Evolutionary conservation across 2,888 invertebrate species (phyloP).

Genomic region (Cosmopolites sordidus): DNA sequence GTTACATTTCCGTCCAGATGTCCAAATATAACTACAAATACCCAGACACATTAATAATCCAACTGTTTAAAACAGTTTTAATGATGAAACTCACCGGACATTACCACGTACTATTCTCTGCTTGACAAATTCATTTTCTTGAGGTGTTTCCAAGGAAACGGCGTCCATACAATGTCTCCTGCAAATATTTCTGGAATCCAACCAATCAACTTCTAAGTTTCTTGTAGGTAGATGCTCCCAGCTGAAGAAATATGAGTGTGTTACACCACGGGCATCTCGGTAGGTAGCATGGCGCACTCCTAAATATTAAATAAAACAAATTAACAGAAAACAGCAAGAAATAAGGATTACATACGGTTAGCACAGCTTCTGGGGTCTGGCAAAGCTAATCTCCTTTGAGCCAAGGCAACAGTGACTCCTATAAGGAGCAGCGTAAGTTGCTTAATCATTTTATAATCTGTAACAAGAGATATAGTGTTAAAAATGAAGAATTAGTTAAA

Average conservation of each 20-base stretch:
- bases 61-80: too few relatives aligned
- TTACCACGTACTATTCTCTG: conserved; percentile 78
- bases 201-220: conserved; percentile 82
- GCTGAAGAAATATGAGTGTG: conserved; percentile 91
- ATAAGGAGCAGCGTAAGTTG: conserved; percentile 60
- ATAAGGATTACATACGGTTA: conserved; percentile 64
- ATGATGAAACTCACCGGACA: conserved; percentile 42
- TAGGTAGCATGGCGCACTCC: conserved; percentile 86
- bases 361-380: conserved; percentile 87
- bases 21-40: conserved; percentile 73
- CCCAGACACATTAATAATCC: too few relatives aligned
- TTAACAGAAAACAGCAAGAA: too few relatives aligned
- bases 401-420: conserved; percentile 63
- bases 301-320: conserved; percentile 38
- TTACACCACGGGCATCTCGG: conserved; percentile 80
- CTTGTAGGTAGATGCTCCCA: conserved; percentile 80
- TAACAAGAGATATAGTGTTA: conserved; percentile 4
- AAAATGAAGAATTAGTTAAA: too few relatives aligned
- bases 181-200: conserved; percentile 87
- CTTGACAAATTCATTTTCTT: conserved; percentile 87
- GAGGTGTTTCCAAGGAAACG: conserved; percentile 84
- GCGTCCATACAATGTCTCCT: conserved; percentile 92
- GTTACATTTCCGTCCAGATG: conserved; percentile 87
- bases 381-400: conserved; percentile 78
- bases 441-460: conserved; percentile 40